Evolutionary conservation across 2,888 invertebrate genomes (phyloP).

Genomic region (Rhingia rostrata): DNA sequence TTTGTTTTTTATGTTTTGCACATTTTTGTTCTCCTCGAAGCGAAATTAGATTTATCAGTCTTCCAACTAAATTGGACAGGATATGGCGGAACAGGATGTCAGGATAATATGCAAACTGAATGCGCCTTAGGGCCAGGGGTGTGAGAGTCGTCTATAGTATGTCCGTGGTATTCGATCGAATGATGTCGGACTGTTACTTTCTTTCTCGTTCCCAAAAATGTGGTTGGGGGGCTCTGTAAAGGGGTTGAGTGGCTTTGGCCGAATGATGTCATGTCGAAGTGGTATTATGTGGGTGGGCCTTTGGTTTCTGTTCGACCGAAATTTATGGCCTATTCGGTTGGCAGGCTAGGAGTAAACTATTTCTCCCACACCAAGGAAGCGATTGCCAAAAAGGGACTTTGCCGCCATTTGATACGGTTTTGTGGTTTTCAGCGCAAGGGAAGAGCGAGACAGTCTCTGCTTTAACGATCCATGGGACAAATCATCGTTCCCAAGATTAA

Average conservation of each 20-base stretch:
- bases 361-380: slow-evolving; percentile 33
- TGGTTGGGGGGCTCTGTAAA: neutral
- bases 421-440: slow-evolving; percentile 35
- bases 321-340: slow-evolving; percentile 69
- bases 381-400: slow-evolving; percentile 28
- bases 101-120: slow-evolving; percentile 66
- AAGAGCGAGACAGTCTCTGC: neutral
- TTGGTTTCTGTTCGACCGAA: slow-evolving; percentile 61
- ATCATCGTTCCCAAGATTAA: slow-evolving; percentile 60
- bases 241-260: slow-evolving; percentile 14
- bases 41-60: slow-evolving; percentile 73
- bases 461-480: slow-evolving; percentile 41
- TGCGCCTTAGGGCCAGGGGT: slow-evolving; percentile 31
- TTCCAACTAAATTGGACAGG: slow-evolving; percentile 68
- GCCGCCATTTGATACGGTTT: slow-evolving; percentile 39
- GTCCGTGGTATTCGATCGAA: slow-evolving; percentile 42
- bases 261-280: slow-evolving; percentile 58
- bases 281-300: slow-evolving; percentile 51
- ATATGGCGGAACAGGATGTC: slow-evolving; percentile 65
- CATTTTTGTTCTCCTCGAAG: slow-evolving; percentile 31
- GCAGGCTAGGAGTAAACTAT: slow-evolving; percentile 60
- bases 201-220: neutral
- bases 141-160: slow-evolving; percentile 22
- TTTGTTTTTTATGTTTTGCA: slow-evolving; percentile 3
- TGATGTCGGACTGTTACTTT: slow-evolving; percentile 48